Base-by-base conservation (phyloP, 35 echinoderm and acorn worm genomes). In the Ophiothrix spiculata region DNA sequence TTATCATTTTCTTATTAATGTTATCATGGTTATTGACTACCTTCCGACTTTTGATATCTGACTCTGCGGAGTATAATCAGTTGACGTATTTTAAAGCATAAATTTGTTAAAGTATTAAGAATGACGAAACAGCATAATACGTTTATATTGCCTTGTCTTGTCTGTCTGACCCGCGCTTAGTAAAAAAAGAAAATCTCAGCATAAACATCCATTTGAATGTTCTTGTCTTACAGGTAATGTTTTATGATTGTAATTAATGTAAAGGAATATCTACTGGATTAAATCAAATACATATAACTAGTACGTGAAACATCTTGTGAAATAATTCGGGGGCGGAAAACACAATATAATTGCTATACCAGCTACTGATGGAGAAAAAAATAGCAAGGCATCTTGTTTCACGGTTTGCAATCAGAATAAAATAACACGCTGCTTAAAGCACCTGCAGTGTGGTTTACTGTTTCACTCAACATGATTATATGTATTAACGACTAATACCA, bases 271-370 rank as follows among this genome's bases (percentile, higher is more conserved):
- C 42, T 69, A 25, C 17, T 69, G 23, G 60, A n/a, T 69, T 69
- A 69, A 69, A 69, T 69, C 29, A 25, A 69, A 69, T 69, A 69
- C 60, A 69, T 69, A 69, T 69, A 69, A 25, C 17, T 69, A 69
- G 60, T 69, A 28, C 60, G 17, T 69, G 10, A 69, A 69, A 69
- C 60, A 69, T 69, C 60, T 69, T 69, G 60, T 69, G 25, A 28
- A 69, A 69, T 69, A 69, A 69, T n/a, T 69, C 60, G 60, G 60
- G 60, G 60, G 60, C 60, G 60, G 60, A 25, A 54, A 21, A 54
- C 45, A 54, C 21, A 21, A 11, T 11, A 54, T 54, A 69, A 69
- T 69, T 69, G 60, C 6, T 25, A 69, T 69, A 69, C 4, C 60
- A 69, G 60, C 29, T 25, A 69, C 16, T 69, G 29, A 69, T n/a